phyloP scores from a whole-genome alignment of 2,888 invertebrate genomes.

The Epistrophe grossulariae region DNA sequence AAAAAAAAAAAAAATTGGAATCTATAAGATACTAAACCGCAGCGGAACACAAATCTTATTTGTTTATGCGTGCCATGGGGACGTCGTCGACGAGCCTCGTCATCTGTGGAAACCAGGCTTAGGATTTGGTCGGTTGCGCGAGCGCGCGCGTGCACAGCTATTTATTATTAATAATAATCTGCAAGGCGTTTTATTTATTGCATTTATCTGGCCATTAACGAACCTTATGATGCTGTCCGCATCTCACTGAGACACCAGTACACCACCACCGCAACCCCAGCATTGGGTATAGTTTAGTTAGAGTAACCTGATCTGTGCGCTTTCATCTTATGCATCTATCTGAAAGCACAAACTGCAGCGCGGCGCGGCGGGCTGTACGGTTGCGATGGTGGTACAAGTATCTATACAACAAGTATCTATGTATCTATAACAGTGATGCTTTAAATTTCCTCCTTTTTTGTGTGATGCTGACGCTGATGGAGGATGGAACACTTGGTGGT shows the following conservation, averaged over 20 bases:
- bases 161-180: conserved; percentile 76
- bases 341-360: conserved; percentile 48
- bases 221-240: conserved; percentile 74
- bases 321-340: conserved; percentile 67
- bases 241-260: conserved; percentile 39
- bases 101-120: conserved; percentile 54
- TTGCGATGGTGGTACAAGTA: neutral
- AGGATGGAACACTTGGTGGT: conserved; percentile 49
- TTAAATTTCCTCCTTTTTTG: conserved; percentile 49
- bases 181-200: conserved; percentile 76
- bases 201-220: conserved; percentile 76
- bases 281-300: conserved; percentile 15
- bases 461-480: conserved; percentile 54
- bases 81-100: conserved; percentile 38
- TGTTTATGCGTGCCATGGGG: conserved; percentile 74
- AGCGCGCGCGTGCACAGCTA: conserved; percentile 57
- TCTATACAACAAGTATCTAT: conserved; percentile 35
- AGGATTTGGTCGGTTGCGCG: conserved; percentile 7
- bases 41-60: conserved; percentile 73
- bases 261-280: conserved; percentile 27
- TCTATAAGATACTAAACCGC: conserved; percentile 22
- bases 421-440: conserved; percentile 44
- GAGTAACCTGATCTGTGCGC: conserved; percentile 71
- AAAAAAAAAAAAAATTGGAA: conserved; percentile 11
- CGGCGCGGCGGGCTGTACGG: neutral